Evolutionary conservation across 1,140 invertebrate genomes (phyloP), one percentile per base, ranked within the genome.

Genomic region (Archivesica marissinica): DNA sequence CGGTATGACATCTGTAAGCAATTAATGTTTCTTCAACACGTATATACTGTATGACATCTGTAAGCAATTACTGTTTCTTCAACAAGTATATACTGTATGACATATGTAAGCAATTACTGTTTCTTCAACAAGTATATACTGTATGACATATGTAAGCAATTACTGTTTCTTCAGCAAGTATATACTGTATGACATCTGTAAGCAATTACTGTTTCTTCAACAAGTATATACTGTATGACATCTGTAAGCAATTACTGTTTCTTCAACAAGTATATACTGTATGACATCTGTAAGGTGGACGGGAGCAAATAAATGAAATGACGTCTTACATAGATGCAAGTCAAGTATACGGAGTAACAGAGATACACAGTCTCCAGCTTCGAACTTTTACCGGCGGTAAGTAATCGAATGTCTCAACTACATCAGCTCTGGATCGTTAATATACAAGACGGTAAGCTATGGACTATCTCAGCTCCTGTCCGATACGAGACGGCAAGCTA

Each of bases 301-400:
- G 99, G 44, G 98, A 99, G 93, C 98, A 99, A 94, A 96, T 99
- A 35, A 99, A 99, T 94, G 97, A 99, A 92, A 94, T 99, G 11
- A 99, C 99, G 6, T 97, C 98, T 9, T 99, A 96, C 89, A 96
- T 99, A 78, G 99, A 99, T 94, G 98, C 96, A 0, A 99, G 98
- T 0, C 97, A 98, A 94, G 96, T 99, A 0, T 99, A 99, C 91
- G 98, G 98, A 0, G 98, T 97, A 91, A 96, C 96, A 80, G 96
- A 96, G 79, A 89, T 97, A 97, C 59, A 95, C 95, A n/a, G 15
- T 17, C 9, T 9, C 0, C 30, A 25, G 17, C 28, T 82, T 0
- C 1, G 79, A 33, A 0, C 97, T 98, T 75, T 96, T 96, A 80
- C 95, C 95, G 59, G 96, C 96, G 56, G 79, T 81, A 78, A 78